phyloP scores from a whole-genome alignment of 2,797 vertebrate genomes.

The Numenius phaeopus region DNA sequence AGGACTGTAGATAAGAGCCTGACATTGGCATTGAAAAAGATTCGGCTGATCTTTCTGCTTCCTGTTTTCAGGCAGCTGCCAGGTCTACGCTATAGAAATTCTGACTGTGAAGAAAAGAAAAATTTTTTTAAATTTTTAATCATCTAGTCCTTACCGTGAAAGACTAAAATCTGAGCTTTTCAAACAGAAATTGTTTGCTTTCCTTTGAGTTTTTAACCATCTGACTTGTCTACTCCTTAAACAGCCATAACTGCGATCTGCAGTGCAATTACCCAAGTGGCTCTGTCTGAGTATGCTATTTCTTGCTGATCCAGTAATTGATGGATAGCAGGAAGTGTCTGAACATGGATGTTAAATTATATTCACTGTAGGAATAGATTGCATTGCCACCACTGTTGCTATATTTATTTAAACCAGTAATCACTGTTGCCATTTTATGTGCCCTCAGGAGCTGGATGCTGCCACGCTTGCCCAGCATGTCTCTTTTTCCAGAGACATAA shows the following conservation, averaged over 20 bases:
- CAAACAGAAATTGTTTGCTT: neutral
- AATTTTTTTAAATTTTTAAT: neutral
- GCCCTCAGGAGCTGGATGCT: slow-evolving; percentile 8
- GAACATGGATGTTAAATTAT: slow-evolving; percentile 61
- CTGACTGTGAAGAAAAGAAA: neutral
- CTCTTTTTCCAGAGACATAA: neutral
- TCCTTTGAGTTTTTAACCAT: neutral
- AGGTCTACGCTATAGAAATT: neutral
- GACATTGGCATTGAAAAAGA: neutral
- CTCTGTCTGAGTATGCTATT: neutral
- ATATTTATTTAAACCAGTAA: slow-evolving; percentile 65
- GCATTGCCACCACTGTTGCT: slow-evolving; percentile 17
- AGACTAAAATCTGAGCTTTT: neutral
- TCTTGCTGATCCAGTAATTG: slow-evolving; percentile 67
- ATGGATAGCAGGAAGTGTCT: slow-evolving; percentile 52
- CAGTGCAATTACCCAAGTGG: neutral
- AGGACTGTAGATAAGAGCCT: neutral
- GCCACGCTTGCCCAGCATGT: neutral
- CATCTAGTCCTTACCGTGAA: neutral
- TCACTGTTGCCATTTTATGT: slow-evolving; percentile 40
- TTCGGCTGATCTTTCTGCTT: neutral
- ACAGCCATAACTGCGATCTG: neutral
- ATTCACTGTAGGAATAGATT: slow-evolving; percentile 59
- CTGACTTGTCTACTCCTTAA: neutral
- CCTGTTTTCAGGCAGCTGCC: neutral